Evolutionary conservation across 2,113 vertebrate genomes (phyloP).

Genomic region (Lagopus muta): DNA sequence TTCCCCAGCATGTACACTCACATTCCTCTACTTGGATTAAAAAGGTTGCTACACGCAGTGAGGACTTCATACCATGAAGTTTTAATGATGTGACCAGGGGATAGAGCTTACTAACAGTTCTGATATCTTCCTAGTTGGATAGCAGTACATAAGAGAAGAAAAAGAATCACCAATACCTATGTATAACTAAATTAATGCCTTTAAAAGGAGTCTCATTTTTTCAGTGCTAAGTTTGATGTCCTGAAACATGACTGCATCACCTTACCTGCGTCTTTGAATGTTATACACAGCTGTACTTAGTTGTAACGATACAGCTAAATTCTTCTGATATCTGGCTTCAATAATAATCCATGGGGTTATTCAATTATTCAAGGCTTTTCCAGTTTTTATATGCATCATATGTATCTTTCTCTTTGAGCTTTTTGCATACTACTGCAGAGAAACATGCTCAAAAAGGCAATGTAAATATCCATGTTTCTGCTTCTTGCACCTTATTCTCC

Average conservation of each 20-base stretch:
- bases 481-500: not conserved
- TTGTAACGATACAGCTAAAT: not conserved
- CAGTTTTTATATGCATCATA: not conserved
- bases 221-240: not conserved
- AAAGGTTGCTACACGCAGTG: not conserved
- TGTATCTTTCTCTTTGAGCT: not conserved
- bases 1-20: not conserved
- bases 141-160: not conserved
- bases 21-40: not conserved
- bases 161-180: not conserved
- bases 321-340: not conserved
- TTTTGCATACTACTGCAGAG: not conserved
- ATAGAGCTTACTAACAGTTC: not conserved
- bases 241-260: not conserved
- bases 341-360: not conserved
- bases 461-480: not conserved
- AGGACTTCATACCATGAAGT: not conserved
- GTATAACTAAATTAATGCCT: not conserved
- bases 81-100: not conserved
- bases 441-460: not conserved
- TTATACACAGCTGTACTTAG: not conserved
- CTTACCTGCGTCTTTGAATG: not conserved
- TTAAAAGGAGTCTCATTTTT: not conserved
- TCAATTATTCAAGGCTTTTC: not conserved
- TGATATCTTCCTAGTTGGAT: not conserved